Percentiles rank a stretch among this genome's conserved stretches.
phyloP scores from a whole-genome alignment of 2,797 vertebrate species.

The Pipistrellus nathusii region DNA sequence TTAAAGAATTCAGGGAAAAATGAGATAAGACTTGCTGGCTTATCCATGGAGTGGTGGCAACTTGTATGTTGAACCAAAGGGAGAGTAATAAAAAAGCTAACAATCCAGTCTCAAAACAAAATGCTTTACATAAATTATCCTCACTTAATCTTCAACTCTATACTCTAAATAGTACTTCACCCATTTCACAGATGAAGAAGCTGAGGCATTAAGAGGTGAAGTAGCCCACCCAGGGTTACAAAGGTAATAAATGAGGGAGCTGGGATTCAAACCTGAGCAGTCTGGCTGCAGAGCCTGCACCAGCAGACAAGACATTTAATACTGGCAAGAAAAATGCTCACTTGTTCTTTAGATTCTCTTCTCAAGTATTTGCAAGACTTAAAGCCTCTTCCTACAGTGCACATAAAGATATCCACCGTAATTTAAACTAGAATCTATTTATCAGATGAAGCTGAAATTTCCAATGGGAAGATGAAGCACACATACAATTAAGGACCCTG shows the following conservation, averaged over 20 bases:
- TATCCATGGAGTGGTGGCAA: neutral
- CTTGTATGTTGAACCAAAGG: neutral
- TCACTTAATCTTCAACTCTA: neutral
- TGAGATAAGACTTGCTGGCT: neutral
- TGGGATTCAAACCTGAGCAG: neutral
- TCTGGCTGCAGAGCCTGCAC: neutral
- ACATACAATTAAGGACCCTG: conserved; percentile 79
- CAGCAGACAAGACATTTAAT: neutral
- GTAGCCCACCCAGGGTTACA: neutral
- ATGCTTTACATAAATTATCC: neutral
- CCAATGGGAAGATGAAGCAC: conserved; percentile 61
- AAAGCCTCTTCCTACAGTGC: conserved; percentile 11
- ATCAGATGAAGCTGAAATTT: conserved; percentile 73
- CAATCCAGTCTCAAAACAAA: neutral
- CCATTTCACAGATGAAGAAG: neutral
- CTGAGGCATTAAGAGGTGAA: neutral
- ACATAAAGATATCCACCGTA: neutral
- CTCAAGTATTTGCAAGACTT: conserved; percentile 9
- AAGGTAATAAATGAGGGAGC: neutral
- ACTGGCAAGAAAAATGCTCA: neutral
- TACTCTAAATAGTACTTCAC: neutral
- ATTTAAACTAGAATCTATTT: conserved; percentile 65
- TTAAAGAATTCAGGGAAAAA: neutral
- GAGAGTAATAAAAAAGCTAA: neutral
- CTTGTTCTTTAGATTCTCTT: neutral